Evolutionary conservation across 2,113 vertebrate genomes (phyloP).

Genomic region (Triplophysa tibetana): DNA sequence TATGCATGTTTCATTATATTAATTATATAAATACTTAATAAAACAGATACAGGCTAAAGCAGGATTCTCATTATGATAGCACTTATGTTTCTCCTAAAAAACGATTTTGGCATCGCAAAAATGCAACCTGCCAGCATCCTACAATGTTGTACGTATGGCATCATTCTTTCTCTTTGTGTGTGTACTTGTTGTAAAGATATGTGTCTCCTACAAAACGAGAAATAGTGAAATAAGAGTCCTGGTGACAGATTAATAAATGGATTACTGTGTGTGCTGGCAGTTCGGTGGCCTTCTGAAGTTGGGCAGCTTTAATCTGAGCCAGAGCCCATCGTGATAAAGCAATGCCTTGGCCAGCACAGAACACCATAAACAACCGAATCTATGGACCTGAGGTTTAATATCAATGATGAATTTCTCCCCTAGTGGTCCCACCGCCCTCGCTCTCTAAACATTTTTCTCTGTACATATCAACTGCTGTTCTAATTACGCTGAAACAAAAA

Average conservation of each 20-base stretch:
- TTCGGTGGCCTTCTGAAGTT: slow-evolving; percentile 13
- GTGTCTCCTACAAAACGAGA: background rate
- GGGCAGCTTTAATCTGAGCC: slow-evolving; percentile 27
- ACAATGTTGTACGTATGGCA: background rate
- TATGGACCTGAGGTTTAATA: slow-evolving; percentile 13
- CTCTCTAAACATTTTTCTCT: slow-evolving; percentile 12
- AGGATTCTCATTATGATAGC: background rate
- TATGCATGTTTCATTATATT: background rate
- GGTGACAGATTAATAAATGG: slow-evolving; percentile 51
- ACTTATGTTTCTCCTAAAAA: background rate
- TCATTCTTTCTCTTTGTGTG: background rate
- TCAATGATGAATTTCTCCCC: slow-evolving; percentile 17
- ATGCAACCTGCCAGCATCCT: background rate
- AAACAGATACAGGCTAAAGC: background rate
- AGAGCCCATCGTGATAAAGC: slow-evolving; percentile 41
- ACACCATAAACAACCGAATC: slow-evolving; percentile 26
- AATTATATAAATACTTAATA: background rate
- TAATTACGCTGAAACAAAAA: slow-evolving; percentile 8
- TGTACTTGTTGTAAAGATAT: slow-evolving; percentile 5
- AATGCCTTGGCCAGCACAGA: slow-evolving; percentile 3
- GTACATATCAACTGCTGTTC: background rate
- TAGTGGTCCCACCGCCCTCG: background rate
- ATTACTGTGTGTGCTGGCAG: slow-evolving; percentile 4
- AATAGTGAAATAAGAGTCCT: slow-evolving; percentile 13
- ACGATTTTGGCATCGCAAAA: background rate